These are phyloP conservation scores for Pheosia tremula DNA, from an alignment of 2,888 invertebrate genomes.

Conservation along the genomic window DNA sequence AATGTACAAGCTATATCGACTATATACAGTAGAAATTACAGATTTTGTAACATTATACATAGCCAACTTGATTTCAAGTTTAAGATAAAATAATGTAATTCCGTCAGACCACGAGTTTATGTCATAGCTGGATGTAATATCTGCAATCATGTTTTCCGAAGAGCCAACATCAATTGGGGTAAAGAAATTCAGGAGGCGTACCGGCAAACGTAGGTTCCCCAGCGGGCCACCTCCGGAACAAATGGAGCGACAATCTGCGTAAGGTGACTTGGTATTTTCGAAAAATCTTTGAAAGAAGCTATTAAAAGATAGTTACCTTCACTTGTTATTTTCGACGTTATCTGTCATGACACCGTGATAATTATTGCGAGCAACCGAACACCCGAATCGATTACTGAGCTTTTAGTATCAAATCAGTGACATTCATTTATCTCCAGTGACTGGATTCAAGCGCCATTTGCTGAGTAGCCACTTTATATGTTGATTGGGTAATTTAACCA, in stretches of 20 bases:
- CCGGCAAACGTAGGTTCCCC: not conserved
- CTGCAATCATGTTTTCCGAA: not conserved
- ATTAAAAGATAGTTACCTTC: not conserved
- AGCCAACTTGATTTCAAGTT: too few relatives aligned
- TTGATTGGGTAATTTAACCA: conserved; percentile 72
- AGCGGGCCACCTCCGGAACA: not conserved
- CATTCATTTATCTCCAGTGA: conserved; percentile 65
- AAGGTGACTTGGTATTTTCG: not conserved
- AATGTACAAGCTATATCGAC: too few relatives aligned
- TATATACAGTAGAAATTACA: too few relatives aligned
- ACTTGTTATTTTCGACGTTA: conserved; percentile 13
- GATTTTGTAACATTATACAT: too few relatives aligned
- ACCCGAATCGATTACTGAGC: conserved; percentile 47
- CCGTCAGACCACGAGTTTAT: too few relatives aligned
- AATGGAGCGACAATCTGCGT: not conserved
- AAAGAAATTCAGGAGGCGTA: not conserved
- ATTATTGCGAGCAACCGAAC: conserved; percentile 44
- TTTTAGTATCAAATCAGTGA: conserved; percentile 60
- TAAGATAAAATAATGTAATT: too few relatives aligned
- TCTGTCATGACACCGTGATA: conserved; percentile 30
- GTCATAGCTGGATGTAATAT: not conserved
- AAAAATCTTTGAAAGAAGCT: not conserved
- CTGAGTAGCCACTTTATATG: conserved; percentile 70
- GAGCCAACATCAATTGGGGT: not conserved
- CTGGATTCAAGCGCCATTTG: conserved; percentile 61